Conservation (phyloP, 2,888 invertebrate genomes). For the Strigamia maritima region DNA sequence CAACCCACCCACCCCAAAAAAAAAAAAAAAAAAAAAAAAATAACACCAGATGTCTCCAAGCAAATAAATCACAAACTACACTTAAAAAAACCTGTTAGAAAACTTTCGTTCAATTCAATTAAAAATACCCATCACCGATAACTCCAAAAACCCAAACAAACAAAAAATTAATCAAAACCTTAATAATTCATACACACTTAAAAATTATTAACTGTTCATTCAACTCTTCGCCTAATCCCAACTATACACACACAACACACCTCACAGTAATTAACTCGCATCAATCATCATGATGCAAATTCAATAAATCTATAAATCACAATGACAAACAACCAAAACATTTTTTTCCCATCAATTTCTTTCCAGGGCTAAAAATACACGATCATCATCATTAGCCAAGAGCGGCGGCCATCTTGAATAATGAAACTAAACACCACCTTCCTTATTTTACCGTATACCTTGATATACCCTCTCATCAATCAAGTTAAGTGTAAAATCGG, state of each 20-base stretch:
- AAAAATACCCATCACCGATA: too few species aligned
- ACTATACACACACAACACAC: background rate
- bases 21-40: background rate
- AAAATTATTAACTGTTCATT: background rate
- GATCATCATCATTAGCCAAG: background rate
- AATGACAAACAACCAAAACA: background rate
- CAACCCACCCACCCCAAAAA: background rate
- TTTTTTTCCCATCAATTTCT: background rate
- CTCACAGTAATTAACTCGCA: background rate
- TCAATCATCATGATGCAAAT: background rate
- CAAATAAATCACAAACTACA: too few species aligned
- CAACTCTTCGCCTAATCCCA: background rate
- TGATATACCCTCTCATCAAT: background rate
- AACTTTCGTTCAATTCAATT: background rate
- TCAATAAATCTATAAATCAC: slow-evolving; percentile 4
- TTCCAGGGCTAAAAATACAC: background rate
- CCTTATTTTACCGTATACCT: background rate
- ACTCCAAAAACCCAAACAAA: background rate
- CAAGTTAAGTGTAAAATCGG: background rate
- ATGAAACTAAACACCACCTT: background rate
- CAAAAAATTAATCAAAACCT: too few species aligned
- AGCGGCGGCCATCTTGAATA: background rate
- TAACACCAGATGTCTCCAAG: background rate
- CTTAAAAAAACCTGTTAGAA: background rate
- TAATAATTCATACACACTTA: background rate